Evolutionary conservation across 2,113 vertebrate species (phyloP).

Genomic region (Pomatorhinus ruficollis): DNA sequence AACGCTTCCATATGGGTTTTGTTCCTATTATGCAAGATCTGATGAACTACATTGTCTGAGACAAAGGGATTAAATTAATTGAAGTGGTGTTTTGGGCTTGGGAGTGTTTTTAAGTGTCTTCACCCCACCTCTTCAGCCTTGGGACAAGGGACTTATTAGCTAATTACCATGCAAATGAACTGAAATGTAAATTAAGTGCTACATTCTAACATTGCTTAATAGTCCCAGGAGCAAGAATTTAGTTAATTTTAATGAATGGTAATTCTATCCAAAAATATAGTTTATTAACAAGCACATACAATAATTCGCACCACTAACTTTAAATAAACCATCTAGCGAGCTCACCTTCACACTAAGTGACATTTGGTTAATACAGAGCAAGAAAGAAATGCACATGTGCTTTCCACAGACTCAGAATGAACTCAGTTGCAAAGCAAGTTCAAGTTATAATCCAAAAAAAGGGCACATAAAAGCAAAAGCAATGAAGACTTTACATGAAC

Average conservation of each 20-base stretch:
- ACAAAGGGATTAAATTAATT: background rate
- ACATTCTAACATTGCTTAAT: background rate
- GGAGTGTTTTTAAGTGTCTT: background rate
- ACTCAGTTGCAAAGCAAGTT: conserved; percentile 11
- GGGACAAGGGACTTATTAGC: background rate
- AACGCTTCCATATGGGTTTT: background rate
- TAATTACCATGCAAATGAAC: conserved; percentile 23
- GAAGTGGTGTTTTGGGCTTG: background rate
- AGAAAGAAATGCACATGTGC: background rate
- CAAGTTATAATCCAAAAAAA: background rate
- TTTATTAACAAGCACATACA: conserved; percentile 51
- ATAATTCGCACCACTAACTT: conserved; percentile 25
- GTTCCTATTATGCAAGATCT: background rate
- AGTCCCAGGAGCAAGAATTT: background rate
- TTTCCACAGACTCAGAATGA: conserved; percentile 17
- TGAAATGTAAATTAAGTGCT: background rate
- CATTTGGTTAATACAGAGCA: conserved; percentile 40
- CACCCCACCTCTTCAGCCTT: background rate
- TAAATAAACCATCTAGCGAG: conserved; percentile 36
- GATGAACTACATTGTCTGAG: background rate
- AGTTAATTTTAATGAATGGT: background rate
- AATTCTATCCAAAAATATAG: conserved; percentile 39
- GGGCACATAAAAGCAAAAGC: conserved; percentile 22
- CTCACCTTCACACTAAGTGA: conserved; percentile 32
- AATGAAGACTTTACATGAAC: conserved; percentile 19